Evolutionary conservation across 2,113 vertebrate genomes (phyloP), one percentile per base, ranked within the genome.

Genomic region (Rallus limicola): DNA sequence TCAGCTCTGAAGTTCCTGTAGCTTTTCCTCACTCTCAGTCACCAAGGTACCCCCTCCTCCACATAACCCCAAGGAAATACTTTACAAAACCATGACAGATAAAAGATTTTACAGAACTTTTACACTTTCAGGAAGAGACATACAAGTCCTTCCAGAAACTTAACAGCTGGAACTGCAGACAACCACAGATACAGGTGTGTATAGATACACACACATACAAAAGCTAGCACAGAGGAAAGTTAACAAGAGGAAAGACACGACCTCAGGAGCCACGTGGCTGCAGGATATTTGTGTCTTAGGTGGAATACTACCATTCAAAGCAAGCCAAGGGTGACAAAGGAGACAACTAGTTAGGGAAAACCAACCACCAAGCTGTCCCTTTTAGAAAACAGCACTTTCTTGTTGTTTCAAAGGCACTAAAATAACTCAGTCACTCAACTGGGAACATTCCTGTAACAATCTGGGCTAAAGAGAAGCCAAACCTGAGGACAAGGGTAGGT

Each of bases 291-390:
- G 75, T 84, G 62, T 60, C 69, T 63, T 33, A 62, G 76, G 46
- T 68, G 60, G 91, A 90, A 92, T 53, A 69, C 50, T 26, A 23
- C 8, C 8, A 1, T 44, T 59, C 80, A 70, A 40, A 78, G 50
- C 46, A 81, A 90, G 92, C 71, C 91, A 92, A 77, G 36, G 52
- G 86, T 68, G 62, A 70, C 75, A 97, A 80, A 93, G 50, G 82
- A 80, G n/a, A 95, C 67, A 90, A 91, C 82, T 0, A 8, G 17
- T 92, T 71, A 86, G 33, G 0, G 48, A 23, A 48, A 48, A 48
- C 48, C 23, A 48, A 48, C 48, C 20, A 48, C 48, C 48, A 48
- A 26, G 1, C 6, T 67, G 56, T 60, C n/a, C 58, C 16, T 82
- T 82, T 76, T 48, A 76, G 94, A 91, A 91, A 94, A 64, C 34